Base-by-base conservation (phyloP, 2,113 vertebrate genomes). In the Seriola aureovittata region DNA sequence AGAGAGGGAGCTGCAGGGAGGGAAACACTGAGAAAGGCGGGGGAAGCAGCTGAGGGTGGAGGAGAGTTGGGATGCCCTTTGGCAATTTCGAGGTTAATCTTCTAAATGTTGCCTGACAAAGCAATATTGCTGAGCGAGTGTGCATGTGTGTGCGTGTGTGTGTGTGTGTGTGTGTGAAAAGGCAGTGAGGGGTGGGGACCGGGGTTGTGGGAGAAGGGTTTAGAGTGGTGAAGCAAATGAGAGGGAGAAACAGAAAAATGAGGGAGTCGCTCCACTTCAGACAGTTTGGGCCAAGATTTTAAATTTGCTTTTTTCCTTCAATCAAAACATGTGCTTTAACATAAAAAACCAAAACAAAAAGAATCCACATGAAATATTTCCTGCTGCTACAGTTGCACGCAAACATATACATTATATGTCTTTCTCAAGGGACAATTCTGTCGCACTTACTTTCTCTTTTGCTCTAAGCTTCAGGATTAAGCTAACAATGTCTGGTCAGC, bases 11-110 rank as follows among this genome's bases (percentile, higher is more conserved):
- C 82, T 81, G 58, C 63, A 60, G 80, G 82, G 86, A 90, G 73
- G 78, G 67, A 90, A 76, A 55, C 64, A 25, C 29, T 78, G 91
- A 77, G 88, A 86, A 75, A 78, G 79, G 71, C 42, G 75, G 80
- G 70, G 78, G 75, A 52, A 29, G 55, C 8, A 19, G 74, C n/a
- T 14, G 59, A 57, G 71, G 78, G 50, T 60, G 80, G 81, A 76
- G 52, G 81, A 32, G 57, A 74, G 70, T 11, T 59, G 75, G 80
- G 87, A 81, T 88, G 88, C 86, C 94, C 89, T 81, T 54, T 29
- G 93, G 94, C 92, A 93, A 91, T 87, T 87, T 89, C 64, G 81
- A 91, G 93, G 91, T 93, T 93, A 93, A 93, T 95, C 92, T 93
- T 86, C 86, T 89, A 91, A 94, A 94, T 58, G 89, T 85, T 42